Percentiles rank a stretch among this genome's conserved stretches.
Conservation (phyloP, 92 coral and sea anemone genomes). For the Metridium senile region DNA sequence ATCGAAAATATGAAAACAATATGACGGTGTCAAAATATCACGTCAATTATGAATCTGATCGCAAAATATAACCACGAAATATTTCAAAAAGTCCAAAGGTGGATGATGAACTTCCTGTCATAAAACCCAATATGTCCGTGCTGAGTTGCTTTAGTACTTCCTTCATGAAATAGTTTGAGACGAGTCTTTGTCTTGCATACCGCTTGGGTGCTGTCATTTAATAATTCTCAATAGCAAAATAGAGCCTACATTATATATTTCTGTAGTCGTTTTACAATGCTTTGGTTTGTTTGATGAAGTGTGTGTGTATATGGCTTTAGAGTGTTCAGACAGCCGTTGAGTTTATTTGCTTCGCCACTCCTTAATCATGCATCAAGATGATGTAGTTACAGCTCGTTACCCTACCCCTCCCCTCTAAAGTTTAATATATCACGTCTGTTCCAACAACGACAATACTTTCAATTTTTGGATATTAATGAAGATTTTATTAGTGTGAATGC, state of each 20-base stretch:
- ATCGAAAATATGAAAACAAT: slow-evolving; percentile 24
- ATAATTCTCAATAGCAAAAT: slow-evolving; percentile 1
- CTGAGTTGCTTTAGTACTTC: neutral
- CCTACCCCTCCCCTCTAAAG: neutral
- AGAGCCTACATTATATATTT: neutral
- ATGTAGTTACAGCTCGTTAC: slow-evolving; percentile 3
- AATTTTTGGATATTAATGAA: too few species aligned
- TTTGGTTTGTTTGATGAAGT: neutral
- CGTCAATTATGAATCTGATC: slow-evolving; percentile 10
- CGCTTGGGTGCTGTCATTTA: slow-evolving; percentile 11
- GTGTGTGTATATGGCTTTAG: neutral
- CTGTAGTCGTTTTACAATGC: neutral
- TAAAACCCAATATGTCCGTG: neutral
- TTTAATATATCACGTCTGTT: neutral
- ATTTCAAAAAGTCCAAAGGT: neutral
- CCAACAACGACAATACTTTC: too few species aligned
- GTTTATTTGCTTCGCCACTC: slow-evolving; percentile 8
- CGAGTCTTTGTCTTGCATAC: neutral
- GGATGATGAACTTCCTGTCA: neutral
- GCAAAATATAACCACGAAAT: neutral
- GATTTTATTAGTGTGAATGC: too few species aligned
- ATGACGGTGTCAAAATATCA: slow-evolving; percentile 12
- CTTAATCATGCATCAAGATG: neutral
- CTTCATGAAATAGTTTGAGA: neutral
- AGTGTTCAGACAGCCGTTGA: neutral